Percentiles rank a stretch among this genome's conserved stretches.
These are phyloP conservation scores for Archegozetes longisetosus DNA, from an alignment of 1,140 invertebrate genomes.

Conservation along the genomic window DNA sequence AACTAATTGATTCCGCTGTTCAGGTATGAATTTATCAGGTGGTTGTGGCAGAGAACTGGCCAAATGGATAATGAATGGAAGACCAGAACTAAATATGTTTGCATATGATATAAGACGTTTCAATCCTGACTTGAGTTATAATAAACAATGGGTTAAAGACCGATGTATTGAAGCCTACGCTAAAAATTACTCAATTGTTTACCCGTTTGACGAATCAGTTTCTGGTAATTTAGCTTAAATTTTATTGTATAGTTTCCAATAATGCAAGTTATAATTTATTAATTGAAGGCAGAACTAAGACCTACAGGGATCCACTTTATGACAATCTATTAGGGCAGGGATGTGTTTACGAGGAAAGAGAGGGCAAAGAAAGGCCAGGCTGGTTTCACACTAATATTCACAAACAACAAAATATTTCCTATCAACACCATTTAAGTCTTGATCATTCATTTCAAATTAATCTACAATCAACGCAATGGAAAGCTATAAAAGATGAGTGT, in stretches of 20 bases:
- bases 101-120: constrained; percentile 60
- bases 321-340: constrained; percentile 41
- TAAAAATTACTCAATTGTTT: constrained; percentile 67
- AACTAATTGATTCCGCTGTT: too few species aligned
- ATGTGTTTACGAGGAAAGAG: constrained; percentile 66
- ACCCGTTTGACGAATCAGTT: constrained; percentile 63
- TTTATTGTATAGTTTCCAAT: background rate
- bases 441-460: background rate
- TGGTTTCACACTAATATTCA: constrained; percentile 40
- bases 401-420: constrained; percentile 26
- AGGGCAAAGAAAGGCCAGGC: constrained; percentile 69
- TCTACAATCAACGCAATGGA: background rate
- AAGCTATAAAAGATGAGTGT: constrained; percentile 51
- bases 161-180: constrained; percentile 70
- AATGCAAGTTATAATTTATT: background rate
- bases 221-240: constrained; percentile 39
- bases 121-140: constrained; percentile 45
- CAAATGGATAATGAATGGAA: constrained; percentile 59
- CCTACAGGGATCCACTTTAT: background rate
- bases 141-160: constrained; percentile 54
- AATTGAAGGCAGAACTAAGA: background rate
- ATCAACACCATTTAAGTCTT: background rate
- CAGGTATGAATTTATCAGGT: constrained; percentile 75
- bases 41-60: constrained; percentile 68
- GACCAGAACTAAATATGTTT: constrained; percentile 67